Conservation (phyloP, 2,888 invertebrate species). For the Drosophila mimica region DNA sequence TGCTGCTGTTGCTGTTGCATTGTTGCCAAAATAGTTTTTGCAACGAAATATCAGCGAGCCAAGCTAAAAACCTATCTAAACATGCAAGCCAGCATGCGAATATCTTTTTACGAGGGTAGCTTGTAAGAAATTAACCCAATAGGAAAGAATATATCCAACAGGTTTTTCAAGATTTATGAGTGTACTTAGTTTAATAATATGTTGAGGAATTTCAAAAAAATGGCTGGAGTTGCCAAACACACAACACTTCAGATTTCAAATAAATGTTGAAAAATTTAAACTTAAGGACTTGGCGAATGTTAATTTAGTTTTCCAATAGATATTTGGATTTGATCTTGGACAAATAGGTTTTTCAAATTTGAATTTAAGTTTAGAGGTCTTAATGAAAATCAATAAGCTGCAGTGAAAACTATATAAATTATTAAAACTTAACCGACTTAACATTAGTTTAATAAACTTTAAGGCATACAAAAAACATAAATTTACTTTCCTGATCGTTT, state of each 20-base stretch:
- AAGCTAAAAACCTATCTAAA: constrained; percentile 49
- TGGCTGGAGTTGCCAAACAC: background rate
- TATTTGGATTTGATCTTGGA: background rate
- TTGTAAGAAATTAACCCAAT: constrained; percentile 7
- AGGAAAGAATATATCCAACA: constrained; percentile 3
- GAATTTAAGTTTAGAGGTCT: background rate
- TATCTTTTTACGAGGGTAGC: constrained; percentile 26
- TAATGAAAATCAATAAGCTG: background rate
- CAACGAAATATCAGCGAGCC: constrained; percentile 60
- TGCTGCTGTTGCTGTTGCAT: constrained; percentile 10
- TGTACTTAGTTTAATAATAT: background rate
- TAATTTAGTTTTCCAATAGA: background rate
- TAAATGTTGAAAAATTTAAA: background rate
- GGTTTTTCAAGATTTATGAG: constrained; percentile 1
- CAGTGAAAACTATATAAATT: background rate
- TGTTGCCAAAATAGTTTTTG: constrained; percentile 41
- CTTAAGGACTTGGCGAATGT: background rate
- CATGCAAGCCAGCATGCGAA: constrained; percentile 62
- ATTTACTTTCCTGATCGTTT: background rate
- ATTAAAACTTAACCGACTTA: background rate
- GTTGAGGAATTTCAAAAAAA: background rate
- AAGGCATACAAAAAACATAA: background rate
- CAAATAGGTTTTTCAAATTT: background rate
- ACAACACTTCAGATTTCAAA: background rate
- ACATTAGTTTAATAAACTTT: background rate